These are phyloP conservation scores for Phalacrocorax pelagicus DNA, from an alignment of 2,113 vertebrate species.

Conservation along the genomic window DNA sequence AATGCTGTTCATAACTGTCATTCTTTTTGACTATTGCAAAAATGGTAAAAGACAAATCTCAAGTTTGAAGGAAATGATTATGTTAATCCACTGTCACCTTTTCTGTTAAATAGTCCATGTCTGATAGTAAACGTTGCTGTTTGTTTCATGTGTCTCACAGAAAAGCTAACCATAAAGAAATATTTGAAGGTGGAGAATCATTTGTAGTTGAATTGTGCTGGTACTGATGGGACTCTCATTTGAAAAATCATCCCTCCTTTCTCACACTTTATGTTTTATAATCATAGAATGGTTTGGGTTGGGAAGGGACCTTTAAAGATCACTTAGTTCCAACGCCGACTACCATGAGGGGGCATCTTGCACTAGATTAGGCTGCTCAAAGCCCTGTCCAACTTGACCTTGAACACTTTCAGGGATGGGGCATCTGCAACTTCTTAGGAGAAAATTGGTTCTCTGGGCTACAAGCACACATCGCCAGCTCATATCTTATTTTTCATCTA, in stretches of 20 bases:
- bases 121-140: not conserved
- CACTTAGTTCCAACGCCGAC: too few species aligned
- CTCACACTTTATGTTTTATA: not conserved
- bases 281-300: not conserved
- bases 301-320: not conserved
- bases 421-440: not conserved
- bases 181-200: not conserved
- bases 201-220: not conserved
- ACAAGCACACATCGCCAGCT: not conserved
- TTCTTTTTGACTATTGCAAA: not conserved
- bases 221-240: not conserved
- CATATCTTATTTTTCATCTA: not conserved
- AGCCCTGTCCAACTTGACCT: too few species aligned
- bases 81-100: not conserved
- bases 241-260: not conserved
- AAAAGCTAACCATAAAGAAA: not conserved
- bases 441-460: not conserved
- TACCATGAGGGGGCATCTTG: too few species aligned
- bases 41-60: not conserved
- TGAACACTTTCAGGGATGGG: too few species aligned
- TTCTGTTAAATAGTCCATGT: not conserved
- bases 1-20: not conserved
- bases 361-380: too few species aligned
- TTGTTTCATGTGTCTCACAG: not conserved
- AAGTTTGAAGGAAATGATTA: not conserved